Conservation (phyloP, 2,888 invertebrate genomes). For the Epinotia brunnichana region DNA sequence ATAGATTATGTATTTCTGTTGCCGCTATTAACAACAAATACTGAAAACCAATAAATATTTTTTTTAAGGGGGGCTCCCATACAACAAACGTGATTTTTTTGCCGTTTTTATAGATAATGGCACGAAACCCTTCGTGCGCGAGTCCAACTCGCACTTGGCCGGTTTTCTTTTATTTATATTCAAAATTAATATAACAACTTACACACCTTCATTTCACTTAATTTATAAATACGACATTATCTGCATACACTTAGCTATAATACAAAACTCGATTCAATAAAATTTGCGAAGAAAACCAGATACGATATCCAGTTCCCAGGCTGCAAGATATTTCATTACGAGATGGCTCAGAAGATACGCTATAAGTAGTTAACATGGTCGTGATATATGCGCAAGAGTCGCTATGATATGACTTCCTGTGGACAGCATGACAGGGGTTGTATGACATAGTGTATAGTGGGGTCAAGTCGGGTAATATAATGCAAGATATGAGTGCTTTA, state of each 20-base stretch:
- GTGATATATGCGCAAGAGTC: constrained; percentile 36
- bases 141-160: too few species aligned
- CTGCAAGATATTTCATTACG: constrained; percentile 38
- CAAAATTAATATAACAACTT: neutral
- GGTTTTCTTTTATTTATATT: too few species aligned
- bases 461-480: constrained; percentile 8
- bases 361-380: constrained; percentile 34
- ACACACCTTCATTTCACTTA: neutral
- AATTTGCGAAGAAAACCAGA: constrained; percentile 4
- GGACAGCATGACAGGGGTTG: constrained; percentile 18
- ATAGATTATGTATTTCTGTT: too few species aligned
- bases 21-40: too few species aligned
- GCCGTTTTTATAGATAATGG: too few species aligned
- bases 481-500: neutral
- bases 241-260: neutral
- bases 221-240: neutral
- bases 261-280: neutral
- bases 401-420: constrained; percentile 40
- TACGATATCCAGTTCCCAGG: constrained; percentile 21
- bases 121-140: too few species aligned
- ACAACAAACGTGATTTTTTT: too few species aligned
- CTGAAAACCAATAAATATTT: too few species aligned
- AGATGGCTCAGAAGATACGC: constrained; percentile 34
- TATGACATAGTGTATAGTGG: constrained; percentile 26
- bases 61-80: too few species aligned